Evolutionary conservation across 2,113 vertebrate genomes (phyloP).

Genomic region (Centropus bengalensis): DNA sequence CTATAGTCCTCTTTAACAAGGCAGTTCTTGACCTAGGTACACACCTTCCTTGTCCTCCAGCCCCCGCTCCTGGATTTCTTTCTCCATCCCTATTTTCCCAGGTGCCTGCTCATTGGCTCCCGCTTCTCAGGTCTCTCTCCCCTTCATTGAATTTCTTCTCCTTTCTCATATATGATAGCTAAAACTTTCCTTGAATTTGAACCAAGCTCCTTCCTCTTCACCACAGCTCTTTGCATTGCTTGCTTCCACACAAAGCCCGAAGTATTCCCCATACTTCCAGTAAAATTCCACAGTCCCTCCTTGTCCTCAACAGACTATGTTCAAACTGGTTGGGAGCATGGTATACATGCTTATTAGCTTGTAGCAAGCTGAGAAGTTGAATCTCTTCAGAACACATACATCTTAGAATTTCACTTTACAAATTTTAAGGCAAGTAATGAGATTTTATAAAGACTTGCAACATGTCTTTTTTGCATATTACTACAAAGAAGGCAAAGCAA

Average conservation of each 20-base stretch:
- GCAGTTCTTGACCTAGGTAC: background rate
- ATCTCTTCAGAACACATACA: background rate
- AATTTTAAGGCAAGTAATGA: background rate
- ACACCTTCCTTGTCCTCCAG: background rate
- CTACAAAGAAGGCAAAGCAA: background rate
- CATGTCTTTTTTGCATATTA: background rate
- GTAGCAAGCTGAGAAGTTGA: background rate
- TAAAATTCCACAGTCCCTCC: background rate
- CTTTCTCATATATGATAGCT: background rate
- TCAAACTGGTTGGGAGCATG: fast-evolving
- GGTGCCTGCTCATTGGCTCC: background rate
- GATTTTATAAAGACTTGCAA: background rate
- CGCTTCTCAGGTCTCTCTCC: background rate
- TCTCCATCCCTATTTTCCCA: background rate
- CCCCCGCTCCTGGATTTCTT: background rate
- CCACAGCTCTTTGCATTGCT: background rate
- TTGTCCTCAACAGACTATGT: background rate
- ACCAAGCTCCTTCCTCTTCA: background rate
- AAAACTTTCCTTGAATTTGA: background rate
- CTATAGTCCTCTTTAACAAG: background rate
- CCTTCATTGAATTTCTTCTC: background rate
- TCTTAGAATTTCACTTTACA: background rate
- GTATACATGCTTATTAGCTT: background rate
- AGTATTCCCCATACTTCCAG: background rate
- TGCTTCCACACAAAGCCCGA: background rate